These are phyloP conservation scores for Microctenopoma stevenorrisi DNA, from an alignment of 2,797 vertebrate species.

Conservation along the genomic window DNA sequence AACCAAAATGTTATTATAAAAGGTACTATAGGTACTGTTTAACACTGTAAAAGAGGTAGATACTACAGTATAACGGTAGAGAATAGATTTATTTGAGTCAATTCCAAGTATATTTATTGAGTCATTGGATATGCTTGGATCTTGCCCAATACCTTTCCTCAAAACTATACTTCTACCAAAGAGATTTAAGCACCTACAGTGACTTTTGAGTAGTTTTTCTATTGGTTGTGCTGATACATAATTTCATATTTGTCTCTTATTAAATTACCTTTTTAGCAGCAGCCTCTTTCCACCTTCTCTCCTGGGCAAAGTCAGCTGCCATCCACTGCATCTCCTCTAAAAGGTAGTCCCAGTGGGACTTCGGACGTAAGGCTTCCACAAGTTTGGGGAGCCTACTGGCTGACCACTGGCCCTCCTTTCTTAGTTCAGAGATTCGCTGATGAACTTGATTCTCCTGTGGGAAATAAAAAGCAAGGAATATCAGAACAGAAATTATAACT, in stretches of 20 bases:
- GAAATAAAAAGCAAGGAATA: slow-evolving; percentile 9
- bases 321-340: slow-evolving; percentile 99
- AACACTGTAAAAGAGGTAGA: too few species aligned
- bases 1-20: too few species aligned
- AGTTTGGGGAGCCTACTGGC: slow-evolving; percentile 93
- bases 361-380: slow-evolving; percentile 92
- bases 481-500: slow-evolving; percentile 7
- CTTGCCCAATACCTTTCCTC: too few species aligned
- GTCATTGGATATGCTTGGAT: too few species aligned
- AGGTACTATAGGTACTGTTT: too few species aligned
- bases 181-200: too few species aligned
- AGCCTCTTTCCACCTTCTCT: slow-evolving; percentile 97
- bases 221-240: not conserved
- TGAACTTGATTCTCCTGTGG: slow-evolving; percentile 94
- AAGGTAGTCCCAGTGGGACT: slow-evolving; percentile 98
- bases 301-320: slow-evolving; percentile 98
- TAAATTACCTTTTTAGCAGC: slow-evolving; percentile 93
- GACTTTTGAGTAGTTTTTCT: too few species aligned
- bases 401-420: slow-evolving; percentile 97
- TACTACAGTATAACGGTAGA: too few species aligned
- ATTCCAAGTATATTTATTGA: too few species aligned
- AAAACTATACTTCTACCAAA: too few species aligned
- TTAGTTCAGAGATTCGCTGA: slow-evolving; percentile 93
- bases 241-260: slow-evolving; percentile 3
- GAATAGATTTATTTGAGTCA: too few species aligned